Conservation (phyloP, 2,797 vertebrate genomes). For the Centropyge bicolor region DNA sequence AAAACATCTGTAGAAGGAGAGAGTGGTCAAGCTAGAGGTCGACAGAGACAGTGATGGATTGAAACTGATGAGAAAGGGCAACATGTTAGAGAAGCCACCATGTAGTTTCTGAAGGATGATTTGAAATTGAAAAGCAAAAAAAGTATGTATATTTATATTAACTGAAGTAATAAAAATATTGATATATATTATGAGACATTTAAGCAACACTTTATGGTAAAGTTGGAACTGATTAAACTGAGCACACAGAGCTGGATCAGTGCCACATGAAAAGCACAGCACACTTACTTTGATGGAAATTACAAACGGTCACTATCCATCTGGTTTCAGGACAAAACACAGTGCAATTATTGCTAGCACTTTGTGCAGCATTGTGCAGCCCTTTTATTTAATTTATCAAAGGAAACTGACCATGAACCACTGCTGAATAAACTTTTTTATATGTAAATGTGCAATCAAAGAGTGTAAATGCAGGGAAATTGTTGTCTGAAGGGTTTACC, state of each 20-base stretch:
- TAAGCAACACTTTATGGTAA: background rate
- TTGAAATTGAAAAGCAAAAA: no score
- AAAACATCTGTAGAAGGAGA: constrained; percentile 38
- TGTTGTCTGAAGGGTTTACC: background rate
- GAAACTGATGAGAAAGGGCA: constrained; percentile 4
- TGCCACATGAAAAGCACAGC: constrained; percentile 18
- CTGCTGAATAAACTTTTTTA: background rate
- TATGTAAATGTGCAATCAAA: background rate
- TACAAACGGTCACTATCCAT: constrained; percentile 6
- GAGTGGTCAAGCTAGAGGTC: constrained; percentile 19
- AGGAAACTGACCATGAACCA: background rate
- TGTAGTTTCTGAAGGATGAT: background rate
- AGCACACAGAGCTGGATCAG: background rate
- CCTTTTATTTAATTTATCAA: background rate
- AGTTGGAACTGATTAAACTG: background rate
- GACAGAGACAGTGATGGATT: constrained; percentile 11
- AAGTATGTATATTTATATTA: no score
- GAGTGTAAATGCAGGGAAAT: background rate
- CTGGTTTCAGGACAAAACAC: constrained; percentile 17
- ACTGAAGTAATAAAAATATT: background rate
- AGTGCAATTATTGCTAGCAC: background rate
- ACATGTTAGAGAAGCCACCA: no score
- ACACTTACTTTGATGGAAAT: constrained; percentile 24
- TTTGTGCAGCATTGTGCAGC: constrained; percentile 3
- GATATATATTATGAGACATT: background rate